Conservation (phyloP, 2,113 vertebrate species). For the Sula dactylatra region DNA sequence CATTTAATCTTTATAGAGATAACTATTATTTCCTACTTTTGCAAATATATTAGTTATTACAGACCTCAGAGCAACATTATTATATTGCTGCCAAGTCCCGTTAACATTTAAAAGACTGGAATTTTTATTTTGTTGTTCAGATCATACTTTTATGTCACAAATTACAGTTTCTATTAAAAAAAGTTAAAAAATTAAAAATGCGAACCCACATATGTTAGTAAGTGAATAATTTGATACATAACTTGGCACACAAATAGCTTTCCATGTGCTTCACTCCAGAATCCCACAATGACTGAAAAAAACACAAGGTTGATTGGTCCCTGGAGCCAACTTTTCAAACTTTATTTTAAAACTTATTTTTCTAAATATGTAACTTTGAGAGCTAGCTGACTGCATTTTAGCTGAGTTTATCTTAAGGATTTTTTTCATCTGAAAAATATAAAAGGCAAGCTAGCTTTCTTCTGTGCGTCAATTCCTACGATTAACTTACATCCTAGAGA, state of each 20-base stretch:
- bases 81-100: neutral
- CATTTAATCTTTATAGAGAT: neutral
- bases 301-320: neutral
- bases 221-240: neutral
- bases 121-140: neutral
- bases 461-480: neutral
- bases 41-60: neutral
- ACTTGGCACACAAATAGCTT: neutral
- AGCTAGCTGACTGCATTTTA: neutral
- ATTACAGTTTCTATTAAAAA: neutral
- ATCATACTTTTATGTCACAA: neutral
- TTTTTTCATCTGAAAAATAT: neutral
- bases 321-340: neutral
- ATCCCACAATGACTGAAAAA: neutral
- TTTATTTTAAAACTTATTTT: neutral
- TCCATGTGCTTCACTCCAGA: neutral
- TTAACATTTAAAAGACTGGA: neutral
- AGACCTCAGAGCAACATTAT: neutral
- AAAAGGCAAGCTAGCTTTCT: neutral
- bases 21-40: neutral
- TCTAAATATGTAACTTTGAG: neutral
- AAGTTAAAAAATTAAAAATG: neutral
- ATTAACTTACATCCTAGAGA: neutral
- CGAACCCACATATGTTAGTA: neutral
- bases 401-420: neutral